These are phyloP conservation scores for Lagodon rhomboides DNA, from an alignment of 2,797 vertebrate genomes.

Conservation along the genomic window DNA sequence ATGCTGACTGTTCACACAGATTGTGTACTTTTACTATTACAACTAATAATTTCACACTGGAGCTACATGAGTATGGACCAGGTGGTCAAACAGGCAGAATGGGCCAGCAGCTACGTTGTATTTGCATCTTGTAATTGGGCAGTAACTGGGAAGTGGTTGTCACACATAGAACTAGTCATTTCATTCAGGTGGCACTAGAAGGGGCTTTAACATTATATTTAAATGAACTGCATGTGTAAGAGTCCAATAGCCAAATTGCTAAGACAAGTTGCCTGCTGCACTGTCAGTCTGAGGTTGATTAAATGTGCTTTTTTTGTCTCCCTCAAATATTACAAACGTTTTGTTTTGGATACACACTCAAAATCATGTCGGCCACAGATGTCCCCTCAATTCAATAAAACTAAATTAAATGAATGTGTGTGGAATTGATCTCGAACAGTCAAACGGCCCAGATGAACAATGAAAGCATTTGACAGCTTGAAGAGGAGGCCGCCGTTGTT, in stretches of 20 bases:
- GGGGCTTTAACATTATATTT: background rate
- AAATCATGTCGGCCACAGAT: background rate
- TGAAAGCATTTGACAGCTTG: constrained; percentile 1
- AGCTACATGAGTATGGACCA: background rate
- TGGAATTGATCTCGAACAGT: background rate
- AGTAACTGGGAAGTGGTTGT: background rate
- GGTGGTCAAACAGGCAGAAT: background rate
- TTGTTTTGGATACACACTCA: background rate
- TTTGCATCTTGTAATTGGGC: background rate
- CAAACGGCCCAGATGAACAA: constrained; percentile 2
- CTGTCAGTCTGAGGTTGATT: background rate
- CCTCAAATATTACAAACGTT: background rate
- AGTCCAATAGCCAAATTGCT: background rate
- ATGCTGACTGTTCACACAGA: background rate
- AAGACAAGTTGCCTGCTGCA: background rate
- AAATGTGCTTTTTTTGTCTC: background rate
- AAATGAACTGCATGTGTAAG: background rate
- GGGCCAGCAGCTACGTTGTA: background rate
- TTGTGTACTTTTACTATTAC: background rate
- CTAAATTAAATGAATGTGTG: constrained; percentile 14
- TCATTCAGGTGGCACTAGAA: background rate
- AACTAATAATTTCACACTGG: constrained; percentile 7
- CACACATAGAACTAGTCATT: background rate
- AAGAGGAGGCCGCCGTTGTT: background rate
- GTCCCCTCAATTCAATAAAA: background rate